phyloP scores from a whole-genome alignment of 2,113 vertebrate species.

The Tenebrosternarchus preto region DNA sequence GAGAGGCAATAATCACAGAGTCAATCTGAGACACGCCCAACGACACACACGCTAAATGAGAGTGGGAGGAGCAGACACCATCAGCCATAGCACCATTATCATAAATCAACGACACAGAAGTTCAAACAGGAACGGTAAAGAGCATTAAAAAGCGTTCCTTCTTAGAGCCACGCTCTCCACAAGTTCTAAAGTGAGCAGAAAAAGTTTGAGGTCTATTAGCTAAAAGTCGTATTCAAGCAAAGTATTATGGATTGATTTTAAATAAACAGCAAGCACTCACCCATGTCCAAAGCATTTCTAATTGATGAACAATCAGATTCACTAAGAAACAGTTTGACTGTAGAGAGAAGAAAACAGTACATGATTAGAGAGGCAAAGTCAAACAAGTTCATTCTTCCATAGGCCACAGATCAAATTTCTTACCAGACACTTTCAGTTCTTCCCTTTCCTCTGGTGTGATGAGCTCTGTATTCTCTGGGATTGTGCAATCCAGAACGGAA shows the following conservation, averaged over 20 bases:
- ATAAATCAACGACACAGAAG: neutral
- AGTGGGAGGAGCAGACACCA: neutral
- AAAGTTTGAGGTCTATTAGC: neutral
- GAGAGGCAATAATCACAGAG: constrained; percentile 92
- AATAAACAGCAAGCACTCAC: constrained; percentile 72
- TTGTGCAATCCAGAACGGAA: constrained; percentile 83
- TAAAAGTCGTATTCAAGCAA: too few species aligned
- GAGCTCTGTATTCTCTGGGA: constrained; percentile 83
- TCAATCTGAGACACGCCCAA: constrained; percentile 91
- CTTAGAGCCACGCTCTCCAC: too few species aligned
- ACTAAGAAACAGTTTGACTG: constrained; percentile 91
- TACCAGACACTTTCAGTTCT: constrained; percentile 95
- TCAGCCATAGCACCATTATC: neutral
- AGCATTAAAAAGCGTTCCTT: neutral
- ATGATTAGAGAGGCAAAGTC: neutral
- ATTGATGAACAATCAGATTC: constrained; percentile 82
- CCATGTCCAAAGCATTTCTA: constrained; percentile 86
- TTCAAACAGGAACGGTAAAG: neutral
- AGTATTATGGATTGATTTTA: neutral
- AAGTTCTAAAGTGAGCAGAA: too few species aligned
- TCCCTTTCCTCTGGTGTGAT: constrained; percentile 95
- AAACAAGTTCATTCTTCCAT: neutral
- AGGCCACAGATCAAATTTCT: constrained; percentile 50
- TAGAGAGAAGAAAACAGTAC: constrained; percentile 56
- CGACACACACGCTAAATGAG: constrained; percentile 79